A percentile compares a stretch with the other conserved stretches of the same genome.
Evolutionary conservation across 2,888 invertebrate species (phyloP).

Genomic region (Synergus japonicus): DNA sequence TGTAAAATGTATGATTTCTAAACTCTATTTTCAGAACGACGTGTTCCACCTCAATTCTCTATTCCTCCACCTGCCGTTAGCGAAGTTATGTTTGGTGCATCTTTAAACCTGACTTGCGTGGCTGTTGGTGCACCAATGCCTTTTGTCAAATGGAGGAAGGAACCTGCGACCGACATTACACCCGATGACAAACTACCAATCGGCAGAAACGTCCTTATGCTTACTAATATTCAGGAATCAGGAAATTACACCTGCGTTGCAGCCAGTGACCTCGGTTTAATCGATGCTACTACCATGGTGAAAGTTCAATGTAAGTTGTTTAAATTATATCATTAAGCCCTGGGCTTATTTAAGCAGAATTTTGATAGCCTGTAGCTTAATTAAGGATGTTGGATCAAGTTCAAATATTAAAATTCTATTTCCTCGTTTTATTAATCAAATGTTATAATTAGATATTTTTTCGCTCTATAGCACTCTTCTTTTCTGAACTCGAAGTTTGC

Average conservation of each 20-base stretch:
- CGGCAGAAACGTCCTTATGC: constrained; percentile 90
- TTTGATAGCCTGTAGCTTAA: too few relatives aligned
- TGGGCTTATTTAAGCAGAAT: too few relatives aligned
- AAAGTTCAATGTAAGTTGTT: constrained; percentile 93
- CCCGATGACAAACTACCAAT: constrained; percentile 92
- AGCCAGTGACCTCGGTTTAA: constrained; percentile 94
- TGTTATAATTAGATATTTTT: too few relatives aligned
- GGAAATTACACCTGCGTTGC: constrained; percentile 99
- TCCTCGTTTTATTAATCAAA: too few relatives aligned
- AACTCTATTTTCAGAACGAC: constrained; percentile 83
- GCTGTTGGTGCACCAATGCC: constrained; percentile 99
- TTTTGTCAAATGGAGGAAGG: constrained; percentile 95
- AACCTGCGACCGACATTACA: constrained; percentile 88
- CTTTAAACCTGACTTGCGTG: constrained; percentile 95
- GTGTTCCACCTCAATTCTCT: constrained; percentile 97
- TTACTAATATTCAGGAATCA: constrained; percentile 93
- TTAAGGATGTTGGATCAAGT: too few relatives aligned
- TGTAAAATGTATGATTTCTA: background rate
- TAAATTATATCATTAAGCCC: background rate
- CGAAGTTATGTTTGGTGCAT: constrained; percentile 94
- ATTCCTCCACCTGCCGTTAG: constrained; percentile 91
- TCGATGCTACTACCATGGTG: constrained; percentile 92
- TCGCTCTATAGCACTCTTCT: too few relatives aligned
- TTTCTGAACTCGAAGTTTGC: too few relatives aligned
- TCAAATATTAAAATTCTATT: too few relatives aligned